These are phyloP conservation scores for Globodera ellingtonae DNA, from an alignment of 1,140 invertebrate species.

Conservation along the genomic window DNA sequence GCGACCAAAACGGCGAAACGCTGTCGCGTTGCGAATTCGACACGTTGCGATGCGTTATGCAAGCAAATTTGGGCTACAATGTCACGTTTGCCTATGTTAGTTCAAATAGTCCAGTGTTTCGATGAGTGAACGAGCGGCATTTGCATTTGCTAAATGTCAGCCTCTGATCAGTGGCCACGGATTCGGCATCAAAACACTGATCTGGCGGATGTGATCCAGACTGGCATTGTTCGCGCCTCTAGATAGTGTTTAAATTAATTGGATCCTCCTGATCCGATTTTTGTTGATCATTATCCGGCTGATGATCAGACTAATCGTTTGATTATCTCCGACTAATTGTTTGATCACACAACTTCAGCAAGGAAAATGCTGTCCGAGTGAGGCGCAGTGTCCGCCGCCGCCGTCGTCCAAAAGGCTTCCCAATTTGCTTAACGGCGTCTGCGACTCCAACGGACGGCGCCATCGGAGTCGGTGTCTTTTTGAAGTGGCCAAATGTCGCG, in stretches of 20 bases:
- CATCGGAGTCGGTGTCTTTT: constrained; percentile 53
- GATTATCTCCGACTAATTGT: constrained; percentile 19
- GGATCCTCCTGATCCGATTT: no score
- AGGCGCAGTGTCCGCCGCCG: constrained; percentile 44
- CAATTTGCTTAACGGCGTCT: constrained; percentile 26
- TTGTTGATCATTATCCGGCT: no score
- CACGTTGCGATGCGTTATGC: constrained; percentile 58
- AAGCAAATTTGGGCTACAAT: constrained; percentile 57
- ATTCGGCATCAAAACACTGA: no score
- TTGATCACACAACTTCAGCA: constrained; percentile 26
- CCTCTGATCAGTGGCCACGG: no score
- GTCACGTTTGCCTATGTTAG: constrained; percentile 53
- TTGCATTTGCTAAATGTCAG: no score
- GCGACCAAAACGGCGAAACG: constrained; percentile 60
- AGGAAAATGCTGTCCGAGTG: constrained; percentile 50
- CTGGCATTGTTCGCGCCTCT: no score
- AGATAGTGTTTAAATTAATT: no score
- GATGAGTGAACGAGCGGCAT: no score
- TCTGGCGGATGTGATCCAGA: no score
- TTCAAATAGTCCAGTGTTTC: no score
- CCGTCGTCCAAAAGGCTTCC: constrained; percentile 5
- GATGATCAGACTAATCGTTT: no score
- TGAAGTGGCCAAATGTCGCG: constrained; percentile 51
- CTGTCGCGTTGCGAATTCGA: constrained; percentile 58
- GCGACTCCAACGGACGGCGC: constrained; percentile 40